Base-by-base conservation (phyloP, 1,140 invertebrate species). In the Diabrotica undecimpunctata region DNA sequence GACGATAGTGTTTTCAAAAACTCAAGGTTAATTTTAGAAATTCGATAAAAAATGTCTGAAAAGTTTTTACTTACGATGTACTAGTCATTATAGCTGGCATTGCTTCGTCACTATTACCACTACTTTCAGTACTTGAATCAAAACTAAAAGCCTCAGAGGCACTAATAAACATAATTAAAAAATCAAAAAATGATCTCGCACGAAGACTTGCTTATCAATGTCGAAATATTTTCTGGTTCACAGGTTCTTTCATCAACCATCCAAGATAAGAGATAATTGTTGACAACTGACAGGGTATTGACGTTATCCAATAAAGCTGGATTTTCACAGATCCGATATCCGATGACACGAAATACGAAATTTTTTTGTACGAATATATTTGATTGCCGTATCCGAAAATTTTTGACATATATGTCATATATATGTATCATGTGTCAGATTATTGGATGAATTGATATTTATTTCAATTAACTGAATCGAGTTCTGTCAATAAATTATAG, bases 101-200 rank as follows among this genome's bases (percentile, higher is more conserved):
- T 59, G 66, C 70, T 73, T 61, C 59, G 6, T 73, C 65, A 55
- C 64, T n/a, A 66, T 66, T 67, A 62, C 64, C 63, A 69, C 59
- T 66, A 59, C 67, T 65, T 35, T 70, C 67, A 58, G 65, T 65
- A 71, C 64, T 74, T 60, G 63, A 69, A 66, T 68, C 64, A 57
- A 39, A 72, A 73, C 66, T 74, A 63, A 74, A 61, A 54, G 65
- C 63, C 66, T 75, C 69, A 55, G 64, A 62, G 60, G 67, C 71
- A 75, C 69, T 75, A 68, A 74, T 70, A 69, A 74, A 74, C 74
- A 75, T 75, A 74, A 72, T 72, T 74, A 74, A 74, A 68, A 66
- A 9, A 62, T 62, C 50, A 38, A 58, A 72, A 72, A 68, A 25
- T 25, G 25, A 65, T 46, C 38, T 37, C 13, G 7, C 13, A 10